Conservation (phyloP, 2,113 vertebrate species). For the Plectropomus leopardus region DNA sequence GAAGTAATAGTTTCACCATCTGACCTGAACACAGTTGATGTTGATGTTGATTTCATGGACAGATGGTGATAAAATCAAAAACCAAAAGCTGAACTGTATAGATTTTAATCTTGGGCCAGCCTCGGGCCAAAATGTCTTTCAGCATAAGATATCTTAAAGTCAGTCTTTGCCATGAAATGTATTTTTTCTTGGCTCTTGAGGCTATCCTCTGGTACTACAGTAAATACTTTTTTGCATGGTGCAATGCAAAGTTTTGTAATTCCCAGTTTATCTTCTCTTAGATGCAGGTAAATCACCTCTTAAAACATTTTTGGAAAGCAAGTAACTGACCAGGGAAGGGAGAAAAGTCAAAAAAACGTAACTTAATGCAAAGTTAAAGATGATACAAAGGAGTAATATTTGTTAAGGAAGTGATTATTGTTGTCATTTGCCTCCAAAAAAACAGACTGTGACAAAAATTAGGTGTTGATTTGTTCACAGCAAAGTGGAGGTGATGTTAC, state of each 20-base stretch:
- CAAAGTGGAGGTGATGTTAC: background rate
- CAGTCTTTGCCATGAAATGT: background rate
- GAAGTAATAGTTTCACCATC: background rate
- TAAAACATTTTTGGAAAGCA: background rate
- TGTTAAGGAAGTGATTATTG: background rate
- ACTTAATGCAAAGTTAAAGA: background rate
- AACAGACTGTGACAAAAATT: background rate
- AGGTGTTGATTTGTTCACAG: background rate
- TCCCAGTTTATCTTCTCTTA: background rate
- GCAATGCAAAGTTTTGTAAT: background rate
- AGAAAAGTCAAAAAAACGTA: background rate
- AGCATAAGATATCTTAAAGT: background rate
- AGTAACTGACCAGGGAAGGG: background rate
- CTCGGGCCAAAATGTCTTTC: background rate
- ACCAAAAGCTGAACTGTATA: no score
- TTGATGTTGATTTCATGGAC: background rate
- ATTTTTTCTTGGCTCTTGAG: background rate
- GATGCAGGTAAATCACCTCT: background rate
- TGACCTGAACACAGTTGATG: background rate
- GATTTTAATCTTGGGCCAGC: no score
- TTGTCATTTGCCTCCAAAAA: background rate
- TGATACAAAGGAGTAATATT: no score
- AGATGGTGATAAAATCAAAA: background rate
- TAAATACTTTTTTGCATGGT: background rate
- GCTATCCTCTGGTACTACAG: background rate